Evolutionary conservation across 2,888 invertebrate genomes (phyloP), one percentile per base, ranked within the genome.

Genomic region (Cheilosia vernalis): DNA sequence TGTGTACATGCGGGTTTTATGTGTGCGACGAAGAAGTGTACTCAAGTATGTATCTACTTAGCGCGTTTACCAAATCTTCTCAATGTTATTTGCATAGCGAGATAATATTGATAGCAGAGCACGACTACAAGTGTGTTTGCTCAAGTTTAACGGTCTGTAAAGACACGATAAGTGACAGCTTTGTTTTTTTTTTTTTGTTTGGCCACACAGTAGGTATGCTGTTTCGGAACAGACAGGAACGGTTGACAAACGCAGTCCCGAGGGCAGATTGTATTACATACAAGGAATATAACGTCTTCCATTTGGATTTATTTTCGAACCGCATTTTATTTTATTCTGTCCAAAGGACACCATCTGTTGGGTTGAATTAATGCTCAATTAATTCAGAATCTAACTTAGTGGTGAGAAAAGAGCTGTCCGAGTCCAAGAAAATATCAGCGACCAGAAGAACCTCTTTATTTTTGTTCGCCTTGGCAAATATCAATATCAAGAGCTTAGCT

Each of bases 31-130:
- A 55, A 60, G n/a, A 70, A 42, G 13, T 47, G 30, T n/a, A 30
- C n/a, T 30, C 42, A 56, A 21, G 24, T 33, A 56, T 15, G 5
- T 42, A 42, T 2, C 42, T 42, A 44, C 30, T 47, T 56, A 47
- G 69, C 24, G 27, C 37, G 9, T n/a, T 44, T 19, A 7, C 58
- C 13, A 47, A 55, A 63, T 61, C 40, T 40, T 69, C 44, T 0
- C 10, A 24, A 17, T 51, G 58, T 30, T 73, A 61, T 72, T 83
- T 83, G 69, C 19, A 44, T 44, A 80, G 40, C n/a, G 15, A 74
- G 80, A 84, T 84, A 84, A 74, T 19, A 49, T 44, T 51, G 66
- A 61, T 60, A 55, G 21, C 17, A 44, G 30, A 27, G 56, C 19
- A 40, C 5, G 30, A 76, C 42, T 13, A 56, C 19, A 24, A 42